A percentile compares a stretch with the other conserved stretches of the same genome.
Evolutionary conservation across 2,888 invertebrate species (phyloP).

Genomic region (Diplazon laetatorius): DNA sequence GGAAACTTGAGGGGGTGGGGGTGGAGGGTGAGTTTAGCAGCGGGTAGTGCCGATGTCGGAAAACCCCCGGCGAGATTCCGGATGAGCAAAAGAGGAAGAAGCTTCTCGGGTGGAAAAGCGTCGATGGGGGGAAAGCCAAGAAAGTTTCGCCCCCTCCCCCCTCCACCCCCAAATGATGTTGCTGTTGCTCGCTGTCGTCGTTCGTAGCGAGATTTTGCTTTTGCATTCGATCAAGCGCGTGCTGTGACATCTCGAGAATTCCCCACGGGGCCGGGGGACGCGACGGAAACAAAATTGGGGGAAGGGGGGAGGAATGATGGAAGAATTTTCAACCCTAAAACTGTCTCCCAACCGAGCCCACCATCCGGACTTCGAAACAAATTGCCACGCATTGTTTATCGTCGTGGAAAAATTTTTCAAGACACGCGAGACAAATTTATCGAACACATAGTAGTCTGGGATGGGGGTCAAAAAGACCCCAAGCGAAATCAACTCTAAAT

Average conservation of each 20-base stretch:
- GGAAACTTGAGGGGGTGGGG: not conserved
- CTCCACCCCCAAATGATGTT: slow-evolving; percentile 7
- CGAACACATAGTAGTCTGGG: no score
- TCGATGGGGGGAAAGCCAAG: slow-evolving; percentile 35
- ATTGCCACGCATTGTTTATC: no score
- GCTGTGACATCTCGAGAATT: slow-evolving; percentile 44
- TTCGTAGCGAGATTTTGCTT: slow-evolving; percentile 31
- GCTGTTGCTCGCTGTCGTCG: slow-evolving; percentile 13
- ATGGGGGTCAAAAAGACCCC: no score
- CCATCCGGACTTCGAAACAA: no score
- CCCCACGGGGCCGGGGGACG: not conserved
- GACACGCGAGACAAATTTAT: no score
- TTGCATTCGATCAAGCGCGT: slow-evolving; percentile 56
- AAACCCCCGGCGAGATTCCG: slow-evolving; percentile 37
- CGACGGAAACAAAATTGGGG: no score
- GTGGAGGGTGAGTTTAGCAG: slow-evolving; percentile 5
- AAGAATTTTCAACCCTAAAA: no score
- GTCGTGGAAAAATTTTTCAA: no score
- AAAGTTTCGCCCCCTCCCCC: no score
- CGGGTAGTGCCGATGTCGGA: slow-evolving; percentile 40
- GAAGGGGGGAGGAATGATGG: no score
- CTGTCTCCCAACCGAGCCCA: no score
- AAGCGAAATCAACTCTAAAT: no score
- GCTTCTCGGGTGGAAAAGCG: slow-evolving; percentile 36
- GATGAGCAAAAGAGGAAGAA: slow-evolving; percentile 22